Conservation (phyloP, 2,888 invertebrate genomes). For the Drosophila rubida region DNA sequence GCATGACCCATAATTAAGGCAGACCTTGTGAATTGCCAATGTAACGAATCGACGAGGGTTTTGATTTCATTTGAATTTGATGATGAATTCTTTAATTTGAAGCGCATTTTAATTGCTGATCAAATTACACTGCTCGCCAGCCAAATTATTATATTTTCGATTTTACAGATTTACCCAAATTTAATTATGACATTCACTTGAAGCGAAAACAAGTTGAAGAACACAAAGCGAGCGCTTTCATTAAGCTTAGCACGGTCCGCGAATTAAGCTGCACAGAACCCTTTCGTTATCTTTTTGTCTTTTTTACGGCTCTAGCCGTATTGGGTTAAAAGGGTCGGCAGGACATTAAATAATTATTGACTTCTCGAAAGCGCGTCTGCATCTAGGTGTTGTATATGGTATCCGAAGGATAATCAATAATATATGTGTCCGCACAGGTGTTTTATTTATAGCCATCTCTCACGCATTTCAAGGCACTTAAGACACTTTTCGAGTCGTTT, state of each 20-base stretch:
- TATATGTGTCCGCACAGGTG: conserved; percentile 10
- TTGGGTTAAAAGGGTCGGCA: neutral
- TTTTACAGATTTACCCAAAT: conserved; percentile 3
- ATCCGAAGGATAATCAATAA: conserved; percentile 42
- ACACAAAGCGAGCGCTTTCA: conserved; percentile 1
- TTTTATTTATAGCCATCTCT: conserved; percentile 19
- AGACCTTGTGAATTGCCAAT: neutral
- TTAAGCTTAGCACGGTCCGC: neutral
- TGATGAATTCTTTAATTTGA: neutral
- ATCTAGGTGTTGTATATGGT: neutral
- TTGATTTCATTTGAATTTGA: conserved; percentile 15
- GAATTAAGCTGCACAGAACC: neutral
- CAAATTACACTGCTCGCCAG: conserved; percentile 19
- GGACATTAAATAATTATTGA: conserved; percentile 35
- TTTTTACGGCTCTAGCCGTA: neutral
- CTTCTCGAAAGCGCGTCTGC: neutral
- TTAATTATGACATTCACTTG: neutral
- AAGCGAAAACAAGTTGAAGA: neutral
- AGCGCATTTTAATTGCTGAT: conserved; percentile 40
- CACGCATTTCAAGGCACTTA: conserved; percentile 6
- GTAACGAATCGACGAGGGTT: neutral
- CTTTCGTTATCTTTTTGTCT: conserved; percentile 6
- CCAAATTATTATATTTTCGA: conserved; percentile 1
- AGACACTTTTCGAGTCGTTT: neutral
- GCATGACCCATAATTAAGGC: neutral